These are phyloP conservation scores for Sebastes hubbsi DNA, from an alignment of 2,797 vertebrate genomes.

Conservation along the genomic window DNA sequence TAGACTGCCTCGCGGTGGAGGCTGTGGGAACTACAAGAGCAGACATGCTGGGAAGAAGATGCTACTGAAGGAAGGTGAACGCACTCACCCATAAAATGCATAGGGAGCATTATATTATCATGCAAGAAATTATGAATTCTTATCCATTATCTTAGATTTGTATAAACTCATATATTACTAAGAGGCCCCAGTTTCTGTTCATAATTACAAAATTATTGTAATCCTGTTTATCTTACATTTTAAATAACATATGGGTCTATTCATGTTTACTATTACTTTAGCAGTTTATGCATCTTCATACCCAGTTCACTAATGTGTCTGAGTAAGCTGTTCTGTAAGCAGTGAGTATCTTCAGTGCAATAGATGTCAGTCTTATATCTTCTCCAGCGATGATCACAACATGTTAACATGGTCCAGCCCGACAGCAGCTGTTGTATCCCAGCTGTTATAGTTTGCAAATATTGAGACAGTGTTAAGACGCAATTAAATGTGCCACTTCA, in stretches of 20 bases:
- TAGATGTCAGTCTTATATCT: slow-evolving; percentile 14
- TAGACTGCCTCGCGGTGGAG: slow-evolving; percentile 68
- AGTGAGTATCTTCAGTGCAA: not conserved
- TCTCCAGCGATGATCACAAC: not conserved
- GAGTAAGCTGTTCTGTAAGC: not conserved
- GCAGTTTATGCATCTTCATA: not conserved
- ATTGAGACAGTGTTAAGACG: not conserved
- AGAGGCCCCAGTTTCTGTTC: not conserved
- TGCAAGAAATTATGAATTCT: not conserved
- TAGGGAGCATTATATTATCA: not conserved
- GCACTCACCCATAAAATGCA: not conserved
- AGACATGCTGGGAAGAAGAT: not conserved
- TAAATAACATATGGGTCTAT: not conserved
- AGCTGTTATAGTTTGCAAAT: slow-evolving; percentile 13
- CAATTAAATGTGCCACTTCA: not conserved
- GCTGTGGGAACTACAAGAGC: slow-evolving; percentile 41
- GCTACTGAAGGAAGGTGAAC: too few species aligned
- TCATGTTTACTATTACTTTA: not conserved
- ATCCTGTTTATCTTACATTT: too few species aligned
- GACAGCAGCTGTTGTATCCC: slow-evolving; percentile 29
- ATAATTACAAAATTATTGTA: not conserved
- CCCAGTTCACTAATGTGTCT: not conserved
- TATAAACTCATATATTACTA: not conserved
- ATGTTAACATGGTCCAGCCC: not conserved
- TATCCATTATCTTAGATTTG: not conserved